phyloP scores from a whole-genome alignment of 1,140 invertebrate species.

The Hermatobates lingyangjiaoensis region DNA sequence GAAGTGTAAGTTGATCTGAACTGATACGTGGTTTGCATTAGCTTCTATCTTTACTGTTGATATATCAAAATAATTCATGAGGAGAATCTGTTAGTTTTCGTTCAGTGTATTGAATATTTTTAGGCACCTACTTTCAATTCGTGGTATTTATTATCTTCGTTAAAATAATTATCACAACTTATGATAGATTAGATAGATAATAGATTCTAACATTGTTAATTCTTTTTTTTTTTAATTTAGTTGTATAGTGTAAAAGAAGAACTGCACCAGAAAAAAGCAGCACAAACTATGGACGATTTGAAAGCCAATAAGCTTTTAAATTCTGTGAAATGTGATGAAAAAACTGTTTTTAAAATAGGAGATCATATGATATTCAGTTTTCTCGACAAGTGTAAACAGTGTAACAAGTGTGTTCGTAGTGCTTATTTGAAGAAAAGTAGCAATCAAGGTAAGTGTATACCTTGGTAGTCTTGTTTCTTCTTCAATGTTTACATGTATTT shows the following conservation, averaged over 20 bases:
- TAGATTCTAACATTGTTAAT: not conserved
- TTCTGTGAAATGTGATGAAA: not conserved
- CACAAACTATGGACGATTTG: constrained; percentile 45
- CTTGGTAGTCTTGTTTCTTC: constrained; percentile 18
- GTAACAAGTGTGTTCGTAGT: constrained; percentile 51
- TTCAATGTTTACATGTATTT: not conserved
- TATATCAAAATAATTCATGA: too few species aligned
- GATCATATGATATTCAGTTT: not conserved
- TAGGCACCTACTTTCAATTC: too few species aligned
- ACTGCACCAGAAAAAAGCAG: constrained; percentile 50
- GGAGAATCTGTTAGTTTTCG: too few species aligned
- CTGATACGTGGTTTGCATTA: too few species aligned
- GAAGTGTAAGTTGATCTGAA: too few species aligned
- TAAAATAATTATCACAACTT: not conserved
- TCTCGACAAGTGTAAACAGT: constrained; percentile 47
- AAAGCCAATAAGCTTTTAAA: constrained; percentile 3
- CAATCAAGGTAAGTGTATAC: constrained; percentile 41
- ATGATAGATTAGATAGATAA: not conserved
- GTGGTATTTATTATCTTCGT: too few species aligned
- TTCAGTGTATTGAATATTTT: too few species aligned
- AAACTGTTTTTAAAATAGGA: not conserved
- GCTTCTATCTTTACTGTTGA: too few species aligned
- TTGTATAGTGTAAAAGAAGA: constrained; percentile 60
- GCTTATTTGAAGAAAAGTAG: constrained; percentile 51
- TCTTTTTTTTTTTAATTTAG: constrained; percentile 26